Conservation (phyloP, 2,797 vertebrate genomes). For the Myiotriccus ornatus region DNA sequence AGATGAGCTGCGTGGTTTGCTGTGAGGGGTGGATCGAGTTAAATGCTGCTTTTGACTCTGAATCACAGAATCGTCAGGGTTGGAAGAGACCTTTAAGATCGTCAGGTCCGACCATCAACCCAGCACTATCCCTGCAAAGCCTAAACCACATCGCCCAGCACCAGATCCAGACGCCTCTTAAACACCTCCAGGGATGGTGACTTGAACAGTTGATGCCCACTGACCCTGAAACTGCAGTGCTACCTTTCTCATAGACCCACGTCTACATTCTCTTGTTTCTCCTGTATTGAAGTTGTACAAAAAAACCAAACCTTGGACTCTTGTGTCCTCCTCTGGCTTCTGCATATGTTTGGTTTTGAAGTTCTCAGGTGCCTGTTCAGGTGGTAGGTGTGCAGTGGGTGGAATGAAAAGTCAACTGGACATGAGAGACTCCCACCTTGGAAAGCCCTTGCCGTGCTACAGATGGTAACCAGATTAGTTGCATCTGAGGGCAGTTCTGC, state of each 20-base stretch:
- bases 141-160: neutral
- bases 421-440: neutral
- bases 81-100: neutral
- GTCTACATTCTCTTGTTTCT: neutral
- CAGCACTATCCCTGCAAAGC: neutral
- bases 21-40: no score
- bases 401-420: neutral
- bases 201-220: neutral
- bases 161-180: neutral
- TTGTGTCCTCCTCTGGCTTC: neutral
- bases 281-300: neutral
- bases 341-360: neutral
- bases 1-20: neutral
- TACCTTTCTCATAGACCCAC: neutral
- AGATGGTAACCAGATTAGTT: neutral
- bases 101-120: neutral
- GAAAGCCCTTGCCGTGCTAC: neutral
- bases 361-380: neutral
- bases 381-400: neutral
- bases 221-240: neutral
- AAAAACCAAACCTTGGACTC: neutral
- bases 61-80: neutral
- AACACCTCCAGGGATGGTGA: neutral
- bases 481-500: neutral
- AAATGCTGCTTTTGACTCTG: neutral